Evolutionary conservation across 2,888 invertebrate species (phyloP).

Genomic region (Eucera pruinosa): DNA sequence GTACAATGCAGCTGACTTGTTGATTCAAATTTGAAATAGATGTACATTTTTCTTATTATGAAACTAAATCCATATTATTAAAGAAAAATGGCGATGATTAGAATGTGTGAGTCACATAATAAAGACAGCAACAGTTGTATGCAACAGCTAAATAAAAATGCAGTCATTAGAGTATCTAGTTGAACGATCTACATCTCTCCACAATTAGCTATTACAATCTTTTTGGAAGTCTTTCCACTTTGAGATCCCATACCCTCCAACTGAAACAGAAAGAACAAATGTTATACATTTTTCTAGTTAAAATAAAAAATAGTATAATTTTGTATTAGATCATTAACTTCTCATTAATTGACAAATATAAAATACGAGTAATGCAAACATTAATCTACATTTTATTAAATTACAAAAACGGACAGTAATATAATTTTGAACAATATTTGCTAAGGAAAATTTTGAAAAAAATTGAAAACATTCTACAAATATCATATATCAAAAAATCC

Average conservation of each 20-base stretch:
- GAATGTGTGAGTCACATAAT: conserved; percentile 63
- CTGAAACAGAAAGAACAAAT: conserved; percentile 64
- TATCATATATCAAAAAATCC: too few species aligned
- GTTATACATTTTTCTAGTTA: not conserved
- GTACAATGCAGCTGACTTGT: conserved; percentile 45
- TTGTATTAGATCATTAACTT: not conserved
- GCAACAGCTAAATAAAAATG: conserved; percentile 78
- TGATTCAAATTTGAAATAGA: conserved; percentile 47
- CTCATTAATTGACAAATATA: not conserved
- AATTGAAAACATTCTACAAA: too few species aligned
- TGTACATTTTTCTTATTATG: conserved; percentile 51
- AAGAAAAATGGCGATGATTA: conserved; percentile 54
- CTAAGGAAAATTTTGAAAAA: not conserved
- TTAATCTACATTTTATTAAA: not conserved
- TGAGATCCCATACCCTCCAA: conserved; percentile 92
- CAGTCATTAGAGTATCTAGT: conserved; percentile 73
- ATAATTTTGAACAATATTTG: not conserved
- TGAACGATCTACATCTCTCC: conserved; percentile 89
- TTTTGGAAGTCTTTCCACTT: conserved; percentile 93
- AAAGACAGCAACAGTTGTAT: conserved; percentile 70
- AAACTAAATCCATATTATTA: conserved; percentile 49
- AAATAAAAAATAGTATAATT: not conserved
- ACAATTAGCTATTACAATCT: conserved; percentile 91
- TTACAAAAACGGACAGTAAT: not conserved
- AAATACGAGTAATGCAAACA: not conserved